Conservation (phyloP, 35 echinoderm and acorn worm genomes). For the Stichopus chloronotus region DNA sequence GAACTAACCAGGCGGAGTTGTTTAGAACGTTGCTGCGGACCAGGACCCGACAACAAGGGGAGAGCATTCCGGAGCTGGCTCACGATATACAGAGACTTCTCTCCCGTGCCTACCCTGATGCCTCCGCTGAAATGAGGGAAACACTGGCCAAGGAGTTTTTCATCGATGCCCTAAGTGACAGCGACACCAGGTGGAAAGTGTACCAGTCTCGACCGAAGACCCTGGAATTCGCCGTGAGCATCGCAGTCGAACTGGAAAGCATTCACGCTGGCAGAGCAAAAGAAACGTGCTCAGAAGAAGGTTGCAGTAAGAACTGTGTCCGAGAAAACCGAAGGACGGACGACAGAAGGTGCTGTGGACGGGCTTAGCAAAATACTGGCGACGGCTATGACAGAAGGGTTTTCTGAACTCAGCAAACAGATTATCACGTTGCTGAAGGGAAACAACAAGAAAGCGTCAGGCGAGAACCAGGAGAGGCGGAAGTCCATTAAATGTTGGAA, state of each 20-base stretch:
- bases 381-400: not conserved
- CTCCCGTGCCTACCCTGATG: not conserved
- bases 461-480: not conserved
- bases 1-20: not conserved
- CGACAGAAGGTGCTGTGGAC: not conserved
- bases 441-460: too few species aligned
- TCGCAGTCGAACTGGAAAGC: not conserved
- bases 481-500: too few species aligned
- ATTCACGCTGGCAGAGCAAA: not conserved
- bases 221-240: constrained; percentile 6
- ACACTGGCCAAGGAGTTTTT: constrained; percentile 16
- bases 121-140: too few species aligned
- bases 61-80: constrained; percentile 15
- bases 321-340: not conserved
- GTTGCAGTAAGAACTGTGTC: not conserved
- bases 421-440: not conserved
- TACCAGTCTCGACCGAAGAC: constrained; percentile 29
- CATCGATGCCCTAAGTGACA: not conserved
- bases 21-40: not conserved
- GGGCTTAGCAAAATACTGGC: not conserved
- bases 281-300: not conserved
- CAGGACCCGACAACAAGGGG: not conserved
- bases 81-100: not conserved
- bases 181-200: constrained; percentile 11
- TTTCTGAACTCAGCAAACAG: not conserved